Evolutionary conservation across 1,140 invertebrate genomes (phyloP).

Genomic region (Papilio machaon): DNA sequence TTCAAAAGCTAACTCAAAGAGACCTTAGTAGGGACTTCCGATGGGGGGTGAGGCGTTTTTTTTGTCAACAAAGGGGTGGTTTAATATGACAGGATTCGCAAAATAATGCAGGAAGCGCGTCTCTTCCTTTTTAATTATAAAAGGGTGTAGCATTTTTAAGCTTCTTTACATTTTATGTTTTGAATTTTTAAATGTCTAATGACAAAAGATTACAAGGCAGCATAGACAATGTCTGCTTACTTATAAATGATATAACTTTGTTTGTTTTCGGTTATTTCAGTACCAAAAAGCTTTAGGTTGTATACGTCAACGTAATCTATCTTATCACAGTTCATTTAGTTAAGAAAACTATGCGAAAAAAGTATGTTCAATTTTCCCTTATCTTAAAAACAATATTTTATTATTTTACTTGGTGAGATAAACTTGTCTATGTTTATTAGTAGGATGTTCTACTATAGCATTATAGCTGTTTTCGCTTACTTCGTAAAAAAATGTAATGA

Average conservation of each 20-base stretch:
- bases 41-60: not conserved
- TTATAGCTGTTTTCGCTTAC: conserved; percentile 6
- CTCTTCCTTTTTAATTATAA: not conserved
- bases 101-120: not conserved
- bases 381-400: not conserved
- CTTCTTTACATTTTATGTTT: not conserved
- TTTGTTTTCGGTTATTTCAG: not conserved
- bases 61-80: not conserved
- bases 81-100: conserved; percentile 26
- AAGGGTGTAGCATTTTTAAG: not conserved
- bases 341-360: not conserved
- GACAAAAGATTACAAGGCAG: not conserved
- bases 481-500: conserved; percentile 11
- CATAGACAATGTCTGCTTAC: not conserved
- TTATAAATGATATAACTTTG: not conserved
- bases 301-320: not conserved
- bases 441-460: not conserved
- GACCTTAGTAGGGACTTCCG: conserved; percentile 31
- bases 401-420: not conserved
- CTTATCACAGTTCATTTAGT: too few species aligned
- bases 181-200: not conserved
- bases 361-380: not conserved
- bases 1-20: conserved; percentile 13
- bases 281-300: not conserved
- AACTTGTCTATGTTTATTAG: not conserved